Base-by-base conservation (phyloP, 2,797 vertebrate species). In the Neostethus bicornis region DNA sequence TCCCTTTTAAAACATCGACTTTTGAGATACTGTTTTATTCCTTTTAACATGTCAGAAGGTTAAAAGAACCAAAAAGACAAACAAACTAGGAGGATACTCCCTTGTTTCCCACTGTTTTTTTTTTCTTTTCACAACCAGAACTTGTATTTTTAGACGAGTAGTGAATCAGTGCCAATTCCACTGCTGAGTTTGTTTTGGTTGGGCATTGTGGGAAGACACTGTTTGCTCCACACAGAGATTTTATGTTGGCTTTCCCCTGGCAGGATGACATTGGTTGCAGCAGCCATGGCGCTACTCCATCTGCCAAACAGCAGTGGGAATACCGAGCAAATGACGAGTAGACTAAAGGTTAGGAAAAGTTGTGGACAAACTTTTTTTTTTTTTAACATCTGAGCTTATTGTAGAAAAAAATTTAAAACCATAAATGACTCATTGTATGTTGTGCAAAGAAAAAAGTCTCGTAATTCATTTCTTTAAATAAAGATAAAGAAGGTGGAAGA, bases 321-420 rank as follows among this genome's bases (percentile, higher is more conserved):
- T 65, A 25, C 56, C 24, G 49, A 65, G 60, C 59, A 21, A 75
- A 55, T 50, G 3, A 73, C 83, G 84, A 84, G 85, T 79, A 76
- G 75, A 61, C 75, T 77, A 74, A 83, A 87, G 75, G 85, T 87
- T 85, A 81, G 51, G n/a, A 61, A 32, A 21, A 19, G 48, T 73
- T 68, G 52, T 17, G 70, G 51, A 80, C 70, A 77, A 76, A 48
- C 43, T 61, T 11, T 4, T 26, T 39, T 25, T 6, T 31, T 53
- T 34, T 47, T 11, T 37, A 24, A 17, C 26, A 46, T 12, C 34
- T n/a, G n/a, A n/a, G n/a, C n/a, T n/a, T n/a, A n/a, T n/a, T n/a
- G n/a, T n/a, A n/a, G n/a, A n/a, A n/a, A n/a, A n/a, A n/a, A n/a
- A n/a, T n/a, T n/a, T 26, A 19, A 16, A 35, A 23, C 47, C 39